Conservation (phyloP, 2,888 invertebrate species). For the Limnephilus rhombicus region DNA sequence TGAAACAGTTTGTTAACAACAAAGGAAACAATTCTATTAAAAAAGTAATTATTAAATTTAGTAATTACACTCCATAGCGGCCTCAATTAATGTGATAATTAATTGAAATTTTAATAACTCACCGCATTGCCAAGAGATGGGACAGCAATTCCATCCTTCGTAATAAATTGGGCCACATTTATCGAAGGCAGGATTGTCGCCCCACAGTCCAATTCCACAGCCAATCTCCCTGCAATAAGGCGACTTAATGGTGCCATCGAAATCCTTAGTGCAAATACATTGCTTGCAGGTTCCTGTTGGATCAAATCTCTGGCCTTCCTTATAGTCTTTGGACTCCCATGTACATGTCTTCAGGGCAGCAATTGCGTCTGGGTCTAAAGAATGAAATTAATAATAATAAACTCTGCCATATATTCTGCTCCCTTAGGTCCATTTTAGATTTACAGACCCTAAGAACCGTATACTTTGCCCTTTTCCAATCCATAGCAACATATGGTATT, state of each 20-base stretch:
- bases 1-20: too few species aligned
- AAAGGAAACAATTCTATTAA: too few species aligned
- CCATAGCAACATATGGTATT: too few species aligned
- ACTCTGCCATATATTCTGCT: too few species aligned
- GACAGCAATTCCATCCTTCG: slow-evolving; percentile 72
- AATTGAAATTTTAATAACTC: slow-evolving; percentile 68
- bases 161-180: slow-evolving; percentile 77
- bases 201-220: slow-evolving; percentile 76
- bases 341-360: slow-evolving; percentile 73
- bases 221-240: slow-evolving; percentile 73
- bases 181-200: slow-evolving; percentile 71
- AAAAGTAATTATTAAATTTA: too few species aligned
- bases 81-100: too few species aligned
- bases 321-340: slow-evolving; percentile 74
- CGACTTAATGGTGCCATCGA: slow-evolving; percentile 72
- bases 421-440: too few species aligned
- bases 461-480: too few species aligned
- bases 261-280: slow-evolving; percentile 75
- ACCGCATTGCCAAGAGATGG: slow-evolving; percentile 77
- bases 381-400: background rate
- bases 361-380: slow-evolving; percentile 70
- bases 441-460: too few species aligned
- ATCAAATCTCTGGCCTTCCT: slow-evolving; percentile 75
- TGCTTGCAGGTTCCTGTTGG: slow-evolving; percentile 73
- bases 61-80: too few species aligned